Evolutionary conservation across 2,888 invertebrate genomes (phyloP), one percentile per base, ranked within the genome.

Genomic region (Minunthozetes semirufus): DNA sequence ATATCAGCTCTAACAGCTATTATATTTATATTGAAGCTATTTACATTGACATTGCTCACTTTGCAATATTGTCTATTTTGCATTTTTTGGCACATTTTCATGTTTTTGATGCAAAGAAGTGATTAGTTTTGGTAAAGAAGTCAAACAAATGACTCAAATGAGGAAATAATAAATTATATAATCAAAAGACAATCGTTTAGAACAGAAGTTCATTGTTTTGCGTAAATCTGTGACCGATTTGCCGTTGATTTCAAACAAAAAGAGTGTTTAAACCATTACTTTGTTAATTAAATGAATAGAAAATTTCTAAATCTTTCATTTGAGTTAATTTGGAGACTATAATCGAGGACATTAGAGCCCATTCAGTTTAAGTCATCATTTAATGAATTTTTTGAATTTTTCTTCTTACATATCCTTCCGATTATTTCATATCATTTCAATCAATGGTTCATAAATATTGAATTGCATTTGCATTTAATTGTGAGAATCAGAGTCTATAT

Each of bases 21-120:
- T 33, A 33, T 33, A 33, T 33, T 33, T 33, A 9, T 17, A 25
- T 56, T 5, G 9, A 25, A 56, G 19, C 15, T 3, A 19, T n/a
- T 53, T 19, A 22, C 2, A 5, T 56, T 56, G 9, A 22, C 56
- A 56, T 56, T 15, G 22, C 56, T 25, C 19, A 53, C 13, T 53
- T 53, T 53, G n/a, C 5, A 4, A 19, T n/a, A n/a, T n/a, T n/a
- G n/a, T n/a, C n/a, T 19, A 22, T 2, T 56, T 22, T 56, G 25
- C 22, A 25, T 25, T 56, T 56, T 56, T 56, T 56, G 56, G 56
- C 56, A 56, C 56, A 56, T 25, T 56, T 56, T 56, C 56, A 25
- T 56, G 56, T 25, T 56, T 25, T 17, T 53, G 53, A 53, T 56
- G 25, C 25, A 25, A n/a, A 56, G 22, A 56, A 25, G 25, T 56